Evolutionary conservation across 1,140 invertebrate genomes (phyloP).

Genomic region (Pseudomyrmex concolor): DNA sequence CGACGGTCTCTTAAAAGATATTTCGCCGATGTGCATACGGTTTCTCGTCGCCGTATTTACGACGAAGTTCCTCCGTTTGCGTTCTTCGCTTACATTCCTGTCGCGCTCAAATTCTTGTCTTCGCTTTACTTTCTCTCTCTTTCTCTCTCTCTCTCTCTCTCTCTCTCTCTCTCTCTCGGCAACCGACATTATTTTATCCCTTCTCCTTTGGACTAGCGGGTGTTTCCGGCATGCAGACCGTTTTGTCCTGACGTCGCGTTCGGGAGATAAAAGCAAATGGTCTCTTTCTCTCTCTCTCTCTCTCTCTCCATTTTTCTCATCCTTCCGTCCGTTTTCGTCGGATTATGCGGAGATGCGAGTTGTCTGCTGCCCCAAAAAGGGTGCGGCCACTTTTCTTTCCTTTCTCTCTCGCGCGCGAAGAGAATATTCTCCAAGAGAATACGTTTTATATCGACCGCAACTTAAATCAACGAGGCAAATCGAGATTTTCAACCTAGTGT

Average conservation of each 20-base stretch:
- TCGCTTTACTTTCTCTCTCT: background rate
- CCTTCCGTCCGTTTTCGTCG: background rate
- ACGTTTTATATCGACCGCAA: background rate
- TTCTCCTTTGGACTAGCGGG: background rate
- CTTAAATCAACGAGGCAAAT: background rate
- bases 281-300: background rate
- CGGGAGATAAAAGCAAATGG: background rate
- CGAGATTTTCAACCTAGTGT: background rate
- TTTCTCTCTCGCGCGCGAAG: background rate
- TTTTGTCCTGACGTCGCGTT: constrained; percentile 17
- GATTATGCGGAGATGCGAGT: constrained; percentile 21
- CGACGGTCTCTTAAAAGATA: background rate
- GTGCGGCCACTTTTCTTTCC: background rate
- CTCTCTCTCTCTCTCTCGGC: background rate
- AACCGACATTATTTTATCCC: background rate
- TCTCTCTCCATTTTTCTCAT: background rate
- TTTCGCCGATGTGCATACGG: background rate
- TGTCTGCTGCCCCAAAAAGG: constrained; percentile 16
- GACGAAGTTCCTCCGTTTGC: background rate
- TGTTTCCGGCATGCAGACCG: constrained; percentile 9
- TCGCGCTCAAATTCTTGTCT: background rate
- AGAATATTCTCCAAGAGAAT: constrained; percentile 1
- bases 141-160: constrained; percentile 2
- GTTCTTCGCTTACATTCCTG: background rate
- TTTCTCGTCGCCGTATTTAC: background rate